These are phyloP conservation scores for Eunapius fragilis DNA, from an alignment of 37 sponge, comb jelly and placozoan species.

Conservation along the genomic window DNA sequence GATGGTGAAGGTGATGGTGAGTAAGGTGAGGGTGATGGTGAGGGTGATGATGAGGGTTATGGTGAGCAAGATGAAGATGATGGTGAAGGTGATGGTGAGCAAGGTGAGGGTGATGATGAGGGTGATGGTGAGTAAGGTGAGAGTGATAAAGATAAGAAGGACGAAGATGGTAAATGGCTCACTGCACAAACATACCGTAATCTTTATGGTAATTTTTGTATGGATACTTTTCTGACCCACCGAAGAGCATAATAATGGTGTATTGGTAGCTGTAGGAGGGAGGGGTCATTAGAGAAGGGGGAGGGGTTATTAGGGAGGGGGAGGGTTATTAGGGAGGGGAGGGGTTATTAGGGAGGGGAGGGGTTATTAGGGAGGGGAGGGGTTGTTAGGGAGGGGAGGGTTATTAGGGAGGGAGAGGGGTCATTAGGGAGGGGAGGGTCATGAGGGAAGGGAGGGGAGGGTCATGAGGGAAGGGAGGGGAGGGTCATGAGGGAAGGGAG, in stretches of 20 bases:
- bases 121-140: background rate
- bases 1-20: background rate
- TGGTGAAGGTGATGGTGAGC: background rate
- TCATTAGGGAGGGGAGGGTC: background rate
- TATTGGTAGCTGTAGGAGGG: slow-evolving; percentile 85
- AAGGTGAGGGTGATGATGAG: background rate
- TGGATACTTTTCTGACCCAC: slow-evolving; percentile 23
- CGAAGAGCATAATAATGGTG: slow-evolving; percentile 76
- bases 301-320: no score
- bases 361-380: no score
- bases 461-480: background rate
- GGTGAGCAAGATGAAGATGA: background rate
- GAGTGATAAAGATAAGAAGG: background rate
- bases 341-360: no score
- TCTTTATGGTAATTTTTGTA: slow-evolving; percentile 60
- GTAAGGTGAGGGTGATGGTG: no score
- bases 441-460: background rate
- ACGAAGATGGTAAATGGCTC: no score
- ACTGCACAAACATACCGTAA: slow-evolving; percentile 63
- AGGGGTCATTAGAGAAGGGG: background rate
- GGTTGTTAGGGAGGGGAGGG: background rate
- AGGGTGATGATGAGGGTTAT: no score
- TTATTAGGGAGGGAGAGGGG: background rate
- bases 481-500: no score
- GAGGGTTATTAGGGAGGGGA: no score